Percentiles rank a stretch among this genome's conserved stretches.
Evolutionary conservation across 1,140 invertebrate genomes (phyloP).

Genomic region (Lucilia cuprina): DNA sequence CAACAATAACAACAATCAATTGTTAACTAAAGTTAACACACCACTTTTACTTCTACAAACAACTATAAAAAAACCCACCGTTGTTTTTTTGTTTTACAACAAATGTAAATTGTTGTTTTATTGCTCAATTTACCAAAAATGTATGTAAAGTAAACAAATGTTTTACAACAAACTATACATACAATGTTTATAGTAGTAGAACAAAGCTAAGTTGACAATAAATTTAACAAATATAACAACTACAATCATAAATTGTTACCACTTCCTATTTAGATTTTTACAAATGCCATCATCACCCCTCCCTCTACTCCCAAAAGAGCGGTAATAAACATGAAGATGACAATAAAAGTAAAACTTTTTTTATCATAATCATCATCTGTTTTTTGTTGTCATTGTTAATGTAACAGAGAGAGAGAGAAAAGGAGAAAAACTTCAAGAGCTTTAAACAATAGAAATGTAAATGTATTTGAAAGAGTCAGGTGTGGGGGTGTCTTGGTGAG

Average conservation of each 20-base stretch:
- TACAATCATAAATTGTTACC: background rate
- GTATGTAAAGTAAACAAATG: conserved; percentile 7
- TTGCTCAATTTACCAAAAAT: conserved; percentile 7
- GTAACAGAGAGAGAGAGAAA: too few species aligned
- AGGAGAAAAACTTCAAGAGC: background rate
- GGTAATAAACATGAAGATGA: background rate
- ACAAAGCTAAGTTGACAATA: background rate
- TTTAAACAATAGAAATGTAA: background rate
- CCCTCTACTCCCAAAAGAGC: background rate
- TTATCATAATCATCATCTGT: background rate
- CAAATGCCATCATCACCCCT: too few species aligned
- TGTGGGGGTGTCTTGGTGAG: too few species aligned
- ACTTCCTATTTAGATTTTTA: too few species aligned
- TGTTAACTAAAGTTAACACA: background rate
- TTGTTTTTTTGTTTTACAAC: background rate
- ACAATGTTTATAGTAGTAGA: background rate
- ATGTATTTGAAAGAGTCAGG: background rate
- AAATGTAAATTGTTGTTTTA: background rate
- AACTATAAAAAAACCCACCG: background rate
- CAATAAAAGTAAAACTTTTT: background rate
- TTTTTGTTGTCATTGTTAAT: too few species aligned
- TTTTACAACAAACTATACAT: background rate
- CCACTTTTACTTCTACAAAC: background rate
- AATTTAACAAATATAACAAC: background rate
- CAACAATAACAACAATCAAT: background rate